phyloP scores from a whole-genome alignment of 2,888 invertebrate species.

The Aleiodes leptofemur region DNA sequence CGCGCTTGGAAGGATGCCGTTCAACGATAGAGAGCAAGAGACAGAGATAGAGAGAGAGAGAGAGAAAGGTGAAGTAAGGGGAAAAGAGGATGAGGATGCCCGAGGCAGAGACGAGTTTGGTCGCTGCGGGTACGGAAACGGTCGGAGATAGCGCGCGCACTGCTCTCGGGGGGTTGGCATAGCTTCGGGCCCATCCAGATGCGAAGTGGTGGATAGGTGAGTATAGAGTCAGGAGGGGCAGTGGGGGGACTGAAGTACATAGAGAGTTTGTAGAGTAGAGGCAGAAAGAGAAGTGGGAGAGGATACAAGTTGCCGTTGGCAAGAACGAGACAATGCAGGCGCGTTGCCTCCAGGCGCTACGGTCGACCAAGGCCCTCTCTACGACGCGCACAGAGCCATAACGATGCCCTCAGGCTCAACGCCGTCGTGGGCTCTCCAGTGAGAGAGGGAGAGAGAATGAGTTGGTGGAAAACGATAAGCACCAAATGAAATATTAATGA shows the following conservation, averaged over 20 bases:
- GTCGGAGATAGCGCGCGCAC: constrained; percentile 65
- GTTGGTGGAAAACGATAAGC: constrained; percentile 73
- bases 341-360: constrained; percentile 57
- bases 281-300: constrained; percentile 22
- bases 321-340: constrained; percentile 61
- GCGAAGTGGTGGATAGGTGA: constrained; percentile 43
- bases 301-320: constrained; percentile 51
- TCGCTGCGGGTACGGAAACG: constrained; percentile 69
- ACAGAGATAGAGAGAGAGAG: constrained; percentile 43
- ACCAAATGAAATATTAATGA: constrained; percentile 76
- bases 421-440: constrained; percentile 48
- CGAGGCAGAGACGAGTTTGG: constrained; percentile 54
- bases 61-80: constrained; percentile 48
- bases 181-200: constrained; percentile 50
- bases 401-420: constrained; percentile 70
- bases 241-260: constrained; percentile 36
- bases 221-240: constrained; percentile 24
- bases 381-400: constrained; percentile 66
- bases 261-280: constrained; percentile 28
- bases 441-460: constrained; percentile 52
- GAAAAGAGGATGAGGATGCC: constrained; percentile 40
- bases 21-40: constrained; percentile 38
- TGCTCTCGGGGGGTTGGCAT: constrained; percentile 52
- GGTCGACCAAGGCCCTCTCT: constrained; percentile 50
- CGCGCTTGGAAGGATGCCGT: constrained; percentile 63